phyloP scores from a whole-genome alignment of 2,888 invertebrate species.

The Villa cingulata region DNA sequence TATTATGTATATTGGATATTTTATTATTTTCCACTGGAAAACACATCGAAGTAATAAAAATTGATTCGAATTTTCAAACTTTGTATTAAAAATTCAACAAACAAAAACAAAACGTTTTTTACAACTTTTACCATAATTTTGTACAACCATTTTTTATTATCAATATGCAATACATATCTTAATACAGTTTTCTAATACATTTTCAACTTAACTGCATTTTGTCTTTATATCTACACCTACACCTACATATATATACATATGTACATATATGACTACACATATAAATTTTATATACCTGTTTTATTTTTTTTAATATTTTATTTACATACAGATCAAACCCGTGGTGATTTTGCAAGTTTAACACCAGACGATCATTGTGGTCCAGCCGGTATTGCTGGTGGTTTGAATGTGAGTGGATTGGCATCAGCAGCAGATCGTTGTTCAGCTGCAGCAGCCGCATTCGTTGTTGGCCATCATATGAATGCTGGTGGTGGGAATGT shows the following conservation, averaged over 20 bases:
- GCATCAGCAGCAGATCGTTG: constrained; percentile 8
- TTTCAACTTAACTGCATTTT: too few relatives aligned
- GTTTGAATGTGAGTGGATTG: constrained; percentile 12
- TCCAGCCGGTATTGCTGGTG: constrained; percentile 15
- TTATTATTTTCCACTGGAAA: too few relatives aligned
- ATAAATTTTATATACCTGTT: neutral
- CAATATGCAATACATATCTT: too few relatives aligned
- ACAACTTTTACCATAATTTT: constrained; percentile 1
- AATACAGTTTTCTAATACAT: too few relatives aligned
- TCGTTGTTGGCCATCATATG: constrained; percentile 19
- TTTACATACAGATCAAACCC: constrained; percentile 15
- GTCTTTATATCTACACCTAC: too few relatives aligned
- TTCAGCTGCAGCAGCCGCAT: constrained; percentile 22
- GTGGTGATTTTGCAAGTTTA: constrained; percentile 17
- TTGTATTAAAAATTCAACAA: neutral
- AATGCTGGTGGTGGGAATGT: constrained; percentile 11
- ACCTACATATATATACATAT: constrained; percentile 4
- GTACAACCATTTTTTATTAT: too few relatives aligned
- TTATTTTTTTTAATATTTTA: neutral
- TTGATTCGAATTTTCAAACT: constrained; percentile 1
- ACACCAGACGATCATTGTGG: constrained; percentile 16
- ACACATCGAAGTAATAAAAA: neutral
- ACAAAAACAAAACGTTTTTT: neutral
- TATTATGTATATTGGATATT: too few relatives aligned
- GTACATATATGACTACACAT: too few relatives aligned